These are phyloP conservation scores for Aproaerema taeniolella DNA, from an alignment of 2,888 invertebrate species.

Conservation along the genomic window DNA sequence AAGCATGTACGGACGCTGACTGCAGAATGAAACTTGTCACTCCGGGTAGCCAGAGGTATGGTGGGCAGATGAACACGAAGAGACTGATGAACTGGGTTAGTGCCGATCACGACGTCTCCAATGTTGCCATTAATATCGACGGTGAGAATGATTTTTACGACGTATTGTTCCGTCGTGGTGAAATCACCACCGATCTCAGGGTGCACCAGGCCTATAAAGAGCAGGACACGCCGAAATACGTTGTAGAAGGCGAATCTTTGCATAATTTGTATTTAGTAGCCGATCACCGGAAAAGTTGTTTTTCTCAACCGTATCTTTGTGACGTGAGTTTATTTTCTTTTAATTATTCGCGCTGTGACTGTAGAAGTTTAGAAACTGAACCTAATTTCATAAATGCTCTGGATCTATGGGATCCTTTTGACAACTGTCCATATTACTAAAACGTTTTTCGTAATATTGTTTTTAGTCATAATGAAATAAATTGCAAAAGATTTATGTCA, in stretches of 20 bases:
- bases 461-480: no score
- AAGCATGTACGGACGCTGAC: no score
- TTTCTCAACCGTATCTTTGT: constrained; percentile 19
- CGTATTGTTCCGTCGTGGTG: constrained; percentile 38
- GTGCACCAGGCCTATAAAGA: constrained; percentile 38
- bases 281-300: constrained; percentile 18
- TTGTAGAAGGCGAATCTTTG: not conserved
- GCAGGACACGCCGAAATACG: not conserved
- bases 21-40: no score
- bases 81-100: constrained; percentile 17
- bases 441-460: no score
- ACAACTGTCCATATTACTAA: no score
- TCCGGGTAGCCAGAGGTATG: not conserved
- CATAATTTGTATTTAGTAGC: no score
- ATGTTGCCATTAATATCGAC: constrained; percentile 48
- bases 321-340: constrained; percentile 19
- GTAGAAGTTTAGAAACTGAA: no score
- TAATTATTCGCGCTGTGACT: not conserved
- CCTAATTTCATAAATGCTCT: no score
- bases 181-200: constrained; percentile 36
- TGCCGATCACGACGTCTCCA: constrained; percentile 34
- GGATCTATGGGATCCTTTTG: no score
- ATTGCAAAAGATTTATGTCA: no score
- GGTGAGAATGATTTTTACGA: constrained; percentile 48
- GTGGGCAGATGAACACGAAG: constrained; percentile 14